These are phyloP conservation scores for Tetramorium bicarinatum DNA, from an alignment of 2,888 invertebrate genomes.

Conservation along the genomic window DNA sequence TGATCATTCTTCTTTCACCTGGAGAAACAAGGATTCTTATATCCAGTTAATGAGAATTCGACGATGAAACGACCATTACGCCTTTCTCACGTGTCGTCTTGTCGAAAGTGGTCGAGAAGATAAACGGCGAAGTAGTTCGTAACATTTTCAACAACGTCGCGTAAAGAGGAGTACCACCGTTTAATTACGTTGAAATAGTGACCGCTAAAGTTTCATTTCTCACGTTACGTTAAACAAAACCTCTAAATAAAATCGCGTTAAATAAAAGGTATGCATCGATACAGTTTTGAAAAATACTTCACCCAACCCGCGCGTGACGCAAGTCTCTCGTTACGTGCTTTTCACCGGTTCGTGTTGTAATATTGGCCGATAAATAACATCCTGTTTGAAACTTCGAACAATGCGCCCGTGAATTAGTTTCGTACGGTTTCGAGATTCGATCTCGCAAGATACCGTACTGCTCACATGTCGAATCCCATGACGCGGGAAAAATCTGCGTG, in stretches of 20 bases:
- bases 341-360: neutral
- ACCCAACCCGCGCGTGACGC: neutral
- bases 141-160: slow-evolving; percentile 42
- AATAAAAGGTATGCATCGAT: neutral
- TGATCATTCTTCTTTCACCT: slow-evolving; percentile 16
- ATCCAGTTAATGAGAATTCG: slow-evolving; percentile 51
- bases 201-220: neutral
- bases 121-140: slow-evolving; percentile 19
- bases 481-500: neutral
- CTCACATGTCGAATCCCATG: neutral
- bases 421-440: neutral
- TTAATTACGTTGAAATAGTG: slow-evolving; percentile 17
- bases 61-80: slow-evolving; percentile 26
- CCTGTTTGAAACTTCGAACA: neutral
- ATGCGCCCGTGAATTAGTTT: neutral
- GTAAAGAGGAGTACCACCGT: neutral
- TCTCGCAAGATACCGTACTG: neutral
- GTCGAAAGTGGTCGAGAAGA: slow-evolving; percentile 33
- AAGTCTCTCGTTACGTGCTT: neutral
- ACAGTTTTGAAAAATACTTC: neutral
- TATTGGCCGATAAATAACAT: slow-evolving; percentile 24
- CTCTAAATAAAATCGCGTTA: no score
- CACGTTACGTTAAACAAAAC: neutral
- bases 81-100: slow-evolving; percentile 41
- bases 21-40: slow-evolving; percentile 1